phyloP scores from a whole-genome alignment of 1,140 invertebrate genomes.

The Antheraea mylitta region DNA sequence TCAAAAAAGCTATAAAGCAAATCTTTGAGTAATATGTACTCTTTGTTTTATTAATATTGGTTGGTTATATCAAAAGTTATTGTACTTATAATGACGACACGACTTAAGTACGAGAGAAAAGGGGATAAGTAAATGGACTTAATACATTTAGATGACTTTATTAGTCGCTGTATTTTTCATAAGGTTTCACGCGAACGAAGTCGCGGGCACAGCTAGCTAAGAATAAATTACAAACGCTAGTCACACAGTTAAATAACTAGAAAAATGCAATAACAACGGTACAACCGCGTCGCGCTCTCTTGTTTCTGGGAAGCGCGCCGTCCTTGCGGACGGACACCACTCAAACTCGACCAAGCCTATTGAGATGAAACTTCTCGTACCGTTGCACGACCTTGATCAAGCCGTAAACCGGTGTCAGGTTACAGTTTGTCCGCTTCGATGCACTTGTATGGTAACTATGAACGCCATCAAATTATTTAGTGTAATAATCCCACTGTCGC shows the following conservation, averaged over 20 bases:
- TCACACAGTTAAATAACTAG: neutral
- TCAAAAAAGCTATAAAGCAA: no score
- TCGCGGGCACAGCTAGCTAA: no score
- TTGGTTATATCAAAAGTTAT: no score
- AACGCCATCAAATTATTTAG: neutral
- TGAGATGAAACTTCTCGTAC: conserved; percentile 13
- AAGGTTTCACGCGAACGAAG: no score
- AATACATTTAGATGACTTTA: no score
- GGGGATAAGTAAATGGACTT: no score
- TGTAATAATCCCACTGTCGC: no score
- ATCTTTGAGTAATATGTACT: no score
- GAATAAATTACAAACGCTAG: neutral
- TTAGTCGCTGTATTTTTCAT: no score
- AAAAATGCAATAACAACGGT: conserved; percentile 6
- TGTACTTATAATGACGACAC: no score
- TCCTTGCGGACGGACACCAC: neutral
- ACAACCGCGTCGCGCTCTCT: neutral
- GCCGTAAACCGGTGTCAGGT: neutral
- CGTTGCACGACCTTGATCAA: conserved; percentile 14
- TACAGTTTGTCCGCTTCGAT: neutral
- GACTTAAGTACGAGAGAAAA: no score
- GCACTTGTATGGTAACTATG: neutral
- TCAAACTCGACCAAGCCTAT: neutral
- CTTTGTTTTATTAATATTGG: no score
- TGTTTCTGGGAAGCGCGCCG: conserved; percentile 10